Evolutionary conservation across 2,888 invertebrate genomes (phyloP).

Genomic region (Eilema depressum): DNA sequence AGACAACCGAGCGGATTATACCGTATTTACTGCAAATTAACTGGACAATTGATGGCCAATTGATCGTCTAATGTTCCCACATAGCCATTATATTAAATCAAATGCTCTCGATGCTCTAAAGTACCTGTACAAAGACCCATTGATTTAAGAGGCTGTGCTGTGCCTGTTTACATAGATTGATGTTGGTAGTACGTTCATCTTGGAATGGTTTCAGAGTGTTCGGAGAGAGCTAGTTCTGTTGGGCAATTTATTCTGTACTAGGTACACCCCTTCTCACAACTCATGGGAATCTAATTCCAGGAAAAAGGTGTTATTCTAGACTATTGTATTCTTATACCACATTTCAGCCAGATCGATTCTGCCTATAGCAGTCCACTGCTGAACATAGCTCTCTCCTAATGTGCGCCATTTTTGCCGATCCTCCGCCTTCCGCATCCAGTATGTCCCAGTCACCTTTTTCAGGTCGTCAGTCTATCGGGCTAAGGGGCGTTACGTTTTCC

Average conservation of each 20-base stretch:
- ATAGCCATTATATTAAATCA: conserved; percentile 85
- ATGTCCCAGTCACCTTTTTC: too few species aligned
- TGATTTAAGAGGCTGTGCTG: conserved; percentile 76
- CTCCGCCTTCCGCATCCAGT: too few species aligned
- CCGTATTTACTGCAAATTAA: conserved; percentile 83
- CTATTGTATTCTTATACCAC: too few species aligned
- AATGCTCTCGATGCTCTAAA: conserved; percentile 63
- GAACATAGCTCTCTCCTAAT: too few species aligned
- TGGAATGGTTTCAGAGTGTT: conserved; percentile 11
- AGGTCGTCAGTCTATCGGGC: too few species aligned
- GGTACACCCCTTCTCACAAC: too few species aligned
- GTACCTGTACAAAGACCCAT: conserved; percentile 80
- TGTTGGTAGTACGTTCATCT: conserved; percentile 40
- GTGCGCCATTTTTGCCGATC: too few species aligned
- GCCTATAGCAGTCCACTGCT: too few species aligned
- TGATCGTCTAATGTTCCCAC: conserved; percentile 81
- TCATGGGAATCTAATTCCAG: too few species aligned
- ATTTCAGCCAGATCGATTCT: too few species aligned
- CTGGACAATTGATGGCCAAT: conserved; percentile 81
- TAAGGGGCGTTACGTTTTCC: too few species aligned
- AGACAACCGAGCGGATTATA: conserved; percentile 67
- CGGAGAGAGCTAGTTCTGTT: conserved; percentile 4
- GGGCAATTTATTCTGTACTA: background rate
- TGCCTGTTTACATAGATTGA: conserved; percentile 68
- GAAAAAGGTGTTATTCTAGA: too few species aligned